Evolutionary conservation across 92 coral and sea anemone genomes (phyloP).

Genomic region (Parazoanthus darwini): DNA sequence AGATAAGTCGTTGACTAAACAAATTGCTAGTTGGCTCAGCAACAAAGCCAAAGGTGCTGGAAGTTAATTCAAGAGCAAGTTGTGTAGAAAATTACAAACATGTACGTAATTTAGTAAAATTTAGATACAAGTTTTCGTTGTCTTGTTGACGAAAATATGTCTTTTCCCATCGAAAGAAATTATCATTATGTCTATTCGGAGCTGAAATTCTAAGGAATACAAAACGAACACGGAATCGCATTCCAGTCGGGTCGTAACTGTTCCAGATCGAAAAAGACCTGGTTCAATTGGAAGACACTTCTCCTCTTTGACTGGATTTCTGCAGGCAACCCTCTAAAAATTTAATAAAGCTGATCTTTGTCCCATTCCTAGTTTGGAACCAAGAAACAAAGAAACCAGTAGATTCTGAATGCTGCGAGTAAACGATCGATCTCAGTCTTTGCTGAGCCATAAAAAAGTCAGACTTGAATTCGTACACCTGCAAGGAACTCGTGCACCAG

Average conservation of each 20-base stretch:
- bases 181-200: background rate
- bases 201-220: background rate
- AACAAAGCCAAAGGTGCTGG: background rate
- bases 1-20: background rate
- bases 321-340: background rate
- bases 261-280: background rate
- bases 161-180: background rate
- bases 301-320: background rate
- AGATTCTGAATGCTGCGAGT: conserved; percentile 1
- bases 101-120: too few relatives aligned
- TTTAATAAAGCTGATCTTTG: conserved; percentile 32
- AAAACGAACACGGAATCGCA: background rate
- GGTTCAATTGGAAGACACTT: background rate
- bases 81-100: background rate
- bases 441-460: background rate
- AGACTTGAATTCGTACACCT: conserved; percentile 35
- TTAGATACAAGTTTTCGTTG: background rate
- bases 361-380: conserved; percentile 13
- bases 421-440: background rate
- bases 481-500: conserved; percentile 3
- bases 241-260: background rate
- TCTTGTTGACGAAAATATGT: background rate
- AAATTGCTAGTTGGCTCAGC: background rate
- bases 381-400: conserved; percentile 24
- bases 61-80: background rate